Percentiles rank a stretch among this genome's conserved stretches.
These are phyloP conservation scores for Rhinolophus ferrumequinum DNA, from an alignment of 2,113 vertebrate species.

Conservation along the genomic window DNA sequence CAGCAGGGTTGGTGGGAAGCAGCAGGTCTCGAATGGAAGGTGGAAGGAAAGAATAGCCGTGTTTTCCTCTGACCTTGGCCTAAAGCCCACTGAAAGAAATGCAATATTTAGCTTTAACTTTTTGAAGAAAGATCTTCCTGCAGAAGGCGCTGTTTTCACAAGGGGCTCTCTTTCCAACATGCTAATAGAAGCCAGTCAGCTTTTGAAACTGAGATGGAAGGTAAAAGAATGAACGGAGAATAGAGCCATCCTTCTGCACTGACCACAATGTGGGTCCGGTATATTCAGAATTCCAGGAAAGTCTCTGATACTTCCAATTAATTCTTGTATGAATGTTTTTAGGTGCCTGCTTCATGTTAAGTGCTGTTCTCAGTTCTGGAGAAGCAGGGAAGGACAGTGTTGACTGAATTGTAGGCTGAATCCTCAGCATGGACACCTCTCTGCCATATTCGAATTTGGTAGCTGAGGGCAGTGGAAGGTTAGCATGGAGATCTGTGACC, in stretches of 20 bases:
- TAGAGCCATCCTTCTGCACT: too few species aligned
- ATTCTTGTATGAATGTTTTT: background rate
- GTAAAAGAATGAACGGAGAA: background rate
- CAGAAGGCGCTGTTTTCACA: background rate
- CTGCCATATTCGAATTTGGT: too few species aligned
- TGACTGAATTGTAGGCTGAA: accelerated
- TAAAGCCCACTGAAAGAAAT: background rate
- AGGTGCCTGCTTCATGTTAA: background rate
- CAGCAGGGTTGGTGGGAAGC: background rate
- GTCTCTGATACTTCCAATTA: background rate
- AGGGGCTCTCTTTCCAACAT: background rate
- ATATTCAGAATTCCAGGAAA: background rate
- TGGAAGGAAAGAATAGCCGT: background rate
- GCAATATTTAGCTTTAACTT: background rate
- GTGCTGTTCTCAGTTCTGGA: background rate
- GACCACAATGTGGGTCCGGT: accelerated
- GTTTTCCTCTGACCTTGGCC: background rate
- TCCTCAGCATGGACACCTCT: background rate
- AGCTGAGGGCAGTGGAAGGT: background rate
- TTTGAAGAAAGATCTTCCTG: background rate
- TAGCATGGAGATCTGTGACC: too few species aligned
- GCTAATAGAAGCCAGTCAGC: background rate
- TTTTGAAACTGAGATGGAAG: background rate
- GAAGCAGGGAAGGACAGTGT: background rate
- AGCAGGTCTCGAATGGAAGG: background rate